A percentile compares a stretch with the other conserved stretches of the same genome.
These are phyloP conservation scores for Oscheius sp. DNA, from an alignment of 2,888 invertebrate genomes.

Conservation along the genomic window DNA sequence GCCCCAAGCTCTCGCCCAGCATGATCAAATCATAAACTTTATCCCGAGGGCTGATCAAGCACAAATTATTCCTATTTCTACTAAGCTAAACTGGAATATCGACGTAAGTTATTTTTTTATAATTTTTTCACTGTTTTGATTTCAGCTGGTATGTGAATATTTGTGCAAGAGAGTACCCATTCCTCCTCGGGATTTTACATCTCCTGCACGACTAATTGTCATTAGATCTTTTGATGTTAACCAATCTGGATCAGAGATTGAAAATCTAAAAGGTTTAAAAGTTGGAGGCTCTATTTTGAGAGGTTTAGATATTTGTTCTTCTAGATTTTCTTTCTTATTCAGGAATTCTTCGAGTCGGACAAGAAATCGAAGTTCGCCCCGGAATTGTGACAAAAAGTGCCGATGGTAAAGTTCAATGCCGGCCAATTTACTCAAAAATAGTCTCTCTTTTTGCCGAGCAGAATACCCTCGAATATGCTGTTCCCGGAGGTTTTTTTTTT, in stretches of 20 bases:
- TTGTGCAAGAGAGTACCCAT: constrained; percentile 97
- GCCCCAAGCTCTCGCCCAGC: constrained; percentile 96
- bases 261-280: constrained; percentile 91
- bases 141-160: constrained; percentile 92
- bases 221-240: constrained; percentile 94
- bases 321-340: too few relatives aligned
- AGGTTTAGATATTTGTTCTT: too few relatives aligned
- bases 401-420: constrained; percentile 92
- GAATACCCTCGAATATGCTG: constrained; percentile 95
- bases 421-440: constrained; percentile 93
- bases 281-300: constrained; percentile 96
- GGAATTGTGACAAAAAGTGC: constrained; percentile 95
- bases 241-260: constrained; percentile 95
- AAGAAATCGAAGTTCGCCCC: constrained; percentile 95
- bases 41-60: constrained; percentile 93
- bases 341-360: constrained; percentile 82
- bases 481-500: constrained; percentile 87
- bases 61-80: constrained; percentile 97
- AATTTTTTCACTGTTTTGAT: too few relatives aligned
- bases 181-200: constrained; percentile 91
- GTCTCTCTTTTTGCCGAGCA: constrained; percentile 97
- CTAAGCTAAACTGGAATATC: constrained; percentile 98
- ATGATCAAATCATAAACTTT: constrained; percentile 95
- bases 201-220: constrained; percentile 89
- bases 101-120: constrained; percentile 75